Evolutionary conservation across 2,888 invertebrate genomes (phyloP).

Genomic region (Paralinhomoeus sp.): DNA sequence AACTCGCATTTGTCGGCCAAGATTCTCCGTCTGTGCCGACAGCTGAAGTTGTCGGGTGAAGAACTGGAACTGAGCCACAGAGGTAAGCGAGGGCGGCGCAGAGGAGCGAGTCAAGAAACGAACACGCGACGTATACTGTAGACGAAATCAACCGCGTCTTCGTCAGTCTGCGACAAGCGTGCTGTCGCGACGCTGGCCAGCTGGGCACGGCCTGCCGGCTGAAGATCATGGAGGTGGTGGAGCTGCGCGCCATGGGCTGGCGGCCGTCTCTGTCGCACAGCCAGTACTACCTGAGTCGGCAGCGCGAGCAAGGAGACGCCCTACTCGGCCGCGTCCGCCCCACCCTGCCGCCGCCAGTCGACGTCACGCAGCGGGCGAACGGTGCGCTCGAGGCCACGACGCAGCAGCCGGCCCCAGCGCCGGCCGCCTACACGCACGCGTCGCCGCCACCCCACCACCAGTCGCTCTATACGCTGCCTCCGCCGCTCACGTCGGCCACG

Average conservation of each 20-base stretch:
- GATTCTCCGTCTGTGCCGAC: constrained; percentile 18
- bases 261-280: constrained; percentile 40
- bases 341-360: not conserved
- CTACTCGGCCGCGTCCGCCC: not conserved
- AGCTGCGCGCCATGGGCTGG: constrained; percentile 75
- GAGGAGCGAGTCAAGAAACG: too few relatives aligned
- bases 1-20: constrained; percentile 11
- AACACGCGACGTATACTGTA: constrained; percentile 4
- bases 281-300: constrained; percentile 20
- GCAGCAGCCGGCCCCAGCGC: too few relatives aligned
- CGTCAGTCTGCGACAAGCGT: constrained; percentile 20
- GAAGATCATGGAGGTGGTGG: constrained; percentile 69
- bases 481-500: not conserved
- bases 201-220: constrained; percentile 61
- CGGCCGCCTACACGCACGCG: too few relatives aligned
- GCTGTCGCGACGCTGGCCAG: constrained; percentile 36
- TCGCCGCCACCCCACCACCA: not conserved
- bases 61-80: constrained; percentile 19
- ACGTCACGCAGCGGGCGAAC: too few relatives aligned
- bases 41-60: constrained; percentile 16
- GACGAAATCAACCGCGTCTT: constrained; percentile 21
- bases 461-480: not conserved
- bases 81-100: constrained; percentile 8
- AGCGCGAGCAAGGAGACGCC: constrained; percentile 6
- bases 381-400: too few relatives aligned